Percentiles rank a stretch among this genome's conserved stretches.
Conservation (phyloP, 2,113 vertebrate genomes). For the Emydocephalus ijimae region DNA sequence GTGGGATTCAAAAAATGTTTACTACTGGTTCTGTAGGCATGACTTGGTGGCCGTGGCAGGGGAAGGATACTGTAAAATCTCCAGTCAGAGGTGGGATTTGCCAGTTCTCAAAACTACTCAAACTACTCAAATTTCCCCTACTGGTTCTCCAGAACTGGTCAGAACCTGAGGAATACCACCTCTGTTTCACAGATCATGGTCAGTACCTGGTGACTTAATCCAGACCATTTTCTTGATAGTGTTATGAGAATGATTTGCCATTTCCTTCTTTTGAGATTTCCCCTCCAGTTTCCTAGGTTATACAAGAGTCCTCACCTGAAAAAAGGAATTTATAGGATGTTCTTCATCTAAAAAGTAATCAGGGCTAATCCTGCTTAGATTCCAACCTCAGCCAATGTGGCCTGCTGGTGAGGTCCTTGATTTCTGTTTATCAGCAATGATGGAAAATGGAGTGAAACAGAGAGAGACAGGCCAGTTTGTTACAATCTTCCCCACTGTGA, state of each 20-base stretch:
- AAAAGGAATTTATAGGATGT: background rate
- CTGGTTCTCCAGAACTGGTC: too few relatives aligned
- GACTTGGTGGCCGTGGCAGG: too few relatives aligned
- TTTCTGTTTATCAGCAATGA: background rate
- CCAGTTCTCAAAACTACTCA: too few relatives aligned
- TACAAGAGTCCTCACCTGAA: background rate
- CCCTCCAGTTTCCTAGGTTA: background rate
- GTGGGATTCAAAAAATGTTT: too few relatives aligned
- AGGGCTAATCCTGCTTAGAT: background rate
- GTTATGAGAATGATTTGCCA: background rate
- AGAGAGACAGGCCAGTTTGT: background rate
- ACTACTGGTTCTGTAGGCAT: too few relatives aligned
- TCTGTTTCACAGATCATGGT: background rate
- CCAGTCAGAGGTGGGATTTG: too few relatives aligned
- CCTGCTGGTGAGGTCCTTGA: background rate
- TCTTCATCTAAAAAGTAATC: background rate
- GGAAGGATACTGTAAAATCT: too few relatives aligned
- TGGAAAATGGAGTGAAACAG: background rate
- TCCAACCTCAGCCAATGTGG: background rate
- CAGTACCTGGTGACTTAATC: background rate
- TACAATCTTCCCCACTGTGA: background rate
- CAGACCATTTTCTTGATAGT: background rate
- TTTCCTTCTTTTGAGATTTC: background rate
- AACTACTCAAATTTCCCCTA: too few relatives aligned
- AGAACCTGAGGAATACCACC: too few relatives aligned